Base-by-base conservation (phyloP, 2,888 invertebrate species). In the Helleia helle region DNA sequence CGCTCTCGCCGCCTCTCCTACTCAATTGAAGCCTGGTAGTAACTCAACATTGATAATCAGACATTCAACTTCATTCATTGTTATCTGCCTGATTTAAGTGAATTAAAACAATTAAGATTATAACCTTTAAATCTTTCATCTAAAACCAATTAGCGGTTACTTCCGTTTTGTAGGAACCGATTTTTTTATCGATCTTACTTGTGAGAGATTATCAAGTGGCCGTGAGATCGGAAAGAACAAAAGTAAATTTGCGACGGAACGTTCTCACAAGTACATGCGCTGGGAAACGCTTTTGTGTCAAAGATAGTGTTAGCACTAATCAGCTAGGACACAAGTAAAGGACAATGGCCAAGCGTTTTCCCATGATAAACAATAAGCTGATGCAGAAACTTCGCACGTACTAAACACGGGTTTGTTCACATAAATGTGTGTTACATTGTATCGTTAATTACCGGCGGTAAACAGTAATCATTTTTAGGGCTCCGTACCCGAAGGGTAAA, bases 181-280 rank as follows among this genome's bases (percentile, higher is more conserved):
- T 62, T 58, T 57, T 55, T 27, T n/a, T 26, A 56, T 66, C 58
- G 69, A 74, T 76, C 72, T 71, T 72, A 71, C 65, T 64, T 48
- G 76, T 80, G 81, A 71, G 79, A 79, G 73, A 68, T 65, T 62
- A 55, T 64, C 66, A 68, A 65, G 43, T 42, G 55, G 62, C 62
- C 77, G 76, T 79, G 81, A 66, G 79, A 77, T 65, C 58, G 50
- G 50, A 54, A 58, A 67, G 61, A 70, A 72, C 69, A 69, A 69
- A 71, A 72, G 62, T 65, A 24, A n/a, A n/a, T n/a, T n/a, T 51
- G 49, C 53, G 52, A 49, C 51, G 45, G 62, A 55, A 50, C 60
- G 65, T 76, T 81, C 79, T 64, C 81, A 79, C 73, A 65, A 63
- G 58, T 55, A 56, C 59, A 58, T 62, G 65, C 58, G 71, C 70